Base-by-base conservation (phyloP, 1,140 invertebrate genomes). In the Liolophura sinensis region DNA sequence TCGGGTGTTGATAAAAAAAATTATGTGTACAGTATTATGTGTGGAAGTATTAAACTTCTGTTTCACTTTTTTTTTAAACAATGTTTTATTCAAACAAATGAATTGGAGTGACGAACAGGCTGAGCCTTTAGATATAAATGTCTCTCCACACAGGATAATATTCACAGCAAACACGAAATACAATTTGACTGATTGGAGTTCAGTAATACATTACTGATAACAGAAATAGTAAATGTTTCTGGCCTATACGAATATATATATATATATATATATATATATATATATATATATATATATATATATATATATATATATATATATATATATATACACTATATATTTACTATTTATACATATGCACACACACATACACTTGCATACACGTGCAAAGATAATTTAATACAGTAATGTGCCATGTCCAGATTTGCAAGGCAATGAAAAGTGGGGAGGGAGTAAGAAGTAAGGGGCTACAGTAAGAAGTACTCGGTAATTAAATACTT, bases 331-430 rank as follows among this genome's bases (percentile, higher is more conserved):
- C 20, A 60, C 58, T 58, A 11, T 12, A 58, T 18, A 25, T 52
- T 62, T 50, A 18, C 49, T 67, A 67, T 51, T 52, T 67, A 47
- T 27, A 52, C 11, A 52, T 63, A 40, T 50, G 31, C 15, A 55
- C 50, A 63, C 31, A 67, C 52, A 62, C 52, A 51, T 25, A 64
- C 20, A 62, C 54, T 51, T 63, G 50, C 62, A 67, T 51, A 62
- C 63, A 67, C 52, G 62, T 67, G 51, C 51, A 67, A 52, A 67
- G 15, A 67, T 67, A 52, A 12, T 52, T 67, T 7, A 50, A 63
- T 67, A 67, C 31, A 67, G 54, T 54, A n/a, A 60, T 65, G 49
- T 60, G 60, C 20, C 47, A 14, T 47, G 59, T 60, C 49, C 49
- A 60, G 60, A 22, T n/a, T 65, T 60, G 46, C 20, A 7, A 65